These are phyloP conservation scores for Lasioglossum marginatum DNA, from an alignment of 2,888 invertebrate genomes.

Conservation along the genomic window DNA sequence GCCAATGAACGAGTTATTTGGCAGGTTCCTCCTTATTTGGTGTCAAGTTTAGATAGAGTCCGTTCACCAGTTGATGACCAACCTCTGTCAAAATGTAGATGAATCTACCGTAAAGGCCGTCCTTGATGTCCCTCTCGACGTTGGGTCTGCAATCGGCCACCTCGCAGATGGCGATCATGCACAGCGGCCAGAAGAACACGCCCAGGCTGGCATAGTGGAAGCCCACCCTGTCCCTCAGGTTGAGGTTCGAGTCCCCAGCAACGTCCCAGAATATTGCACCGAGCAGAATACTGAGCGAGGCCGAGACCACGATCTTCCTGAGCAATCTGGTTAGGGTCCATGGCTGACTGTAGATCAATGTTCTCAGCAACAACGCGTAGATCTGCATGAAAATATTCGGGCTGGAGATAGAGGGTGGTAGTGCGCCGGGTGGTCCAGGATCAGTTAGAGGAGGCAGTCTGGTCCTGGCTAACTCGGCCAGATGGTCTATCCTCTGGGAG, in stretches of 20 bases:
- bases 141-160: slow-evolving; percentile 85
- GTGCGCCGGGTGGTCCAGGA: slow-evolving; percentile 92
- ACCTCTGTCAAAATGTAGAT: slow-evolving; percentile 93
- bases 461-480: slow-evolving; percentile 92
- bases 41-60: not conserved
- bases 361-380: slow-evolving; percentile 88
- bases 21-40: no score
- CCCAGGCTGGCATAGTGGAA: slow-evolving; percentile 94
- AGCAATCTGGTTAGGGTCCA: slow-evolving; percentile 93
- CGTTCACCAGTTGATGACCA: slow-evolving; percentile 67
- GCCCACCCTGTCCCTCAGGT: slow-evolving; percentile 92
- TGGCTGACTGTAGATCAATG: slow-evolving; percentile 93
- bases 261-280: slow-evolving; percentile 97
- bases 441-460: slow-evolving; percentile 88
- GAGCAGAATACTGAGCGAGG: slow-evolving; percentile 92
- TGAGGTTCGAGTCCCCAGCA: slow-evolving; percentile 90
- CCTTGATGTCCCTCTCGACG: slow-evolving; percentile 92
- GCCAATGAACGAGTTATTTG: no score
- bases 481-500: slow-evolving; percentile 95
- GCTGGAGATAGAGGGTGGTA: slow-evolving; percentile 88
- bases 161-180: slow-evolving; percentile 81
- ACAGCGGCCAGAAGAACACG: slow-evolving; percentile 91
- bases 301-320: slow-evolving; percentile 91
- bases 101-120: slow-evolving; percentile 92
- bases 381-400: slow-evolving; percentile 90